A percentile compares a stretch with the other conserved stretches of the same genome.
phyloP scores from a whole-genome alignment of 2,888 invertebrate genomes.

The Rhaphigaster nebulosa region DNA sequence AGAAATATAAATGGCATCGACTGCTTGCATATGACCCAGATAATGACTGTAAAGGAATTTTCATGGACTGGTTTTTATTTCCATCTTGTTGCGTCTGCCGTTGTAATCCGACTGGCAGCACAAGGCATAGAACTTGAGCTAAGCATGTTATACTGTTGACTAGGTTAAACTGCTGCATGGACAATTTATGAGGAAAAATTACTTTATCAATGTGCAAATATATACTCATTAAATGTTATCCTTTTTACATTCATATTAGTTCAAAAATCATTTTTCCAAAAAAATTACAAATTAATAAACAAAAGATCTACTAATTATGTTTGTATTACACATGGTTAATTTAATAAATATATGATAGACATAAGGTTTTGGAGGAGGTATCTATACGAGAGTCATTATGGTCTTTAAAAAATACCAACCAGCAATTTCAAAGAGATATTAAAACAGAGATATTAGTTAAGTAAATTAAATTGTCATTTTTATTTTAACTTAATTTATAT shows the following conservation, averaged over 20 bases:
- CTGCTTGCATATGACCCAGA: slow-evolving; percentile 91
- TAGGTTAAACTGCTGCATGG: slow-evolving; percentile 23
- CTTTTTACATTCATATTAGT: not conserved
- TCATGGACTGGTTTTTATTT: slow-evolving; percentile 95
- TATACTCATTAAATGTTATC: not conserved
- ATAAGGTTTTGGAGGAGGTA: not conserved
- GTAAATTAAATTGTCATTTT: too few relatives aligned
- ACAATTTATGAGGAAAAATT: not conserved
- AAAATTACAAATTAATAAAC: not conserved
- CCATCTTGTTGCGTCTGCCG: slow-evolving; percentile 93
- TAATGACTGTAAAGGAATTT: slow-evolving; percentile 93
- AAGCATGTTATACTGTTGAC: slow-evolving; percentile 56
- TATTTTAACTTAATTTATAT: too few relatives aligned
- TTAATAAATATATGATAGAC: not conserved
- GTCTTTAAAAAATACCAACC: not conserved
- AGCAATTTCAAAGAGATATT: not conserved
- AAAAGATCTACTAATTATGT: not conserved
- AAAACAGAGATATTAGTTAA: too few relatives aligned
- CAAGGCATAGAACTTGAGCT: slow-evolving; percentile 45
- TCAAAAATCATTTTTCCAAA: not conserved
- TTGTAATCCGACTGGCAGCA: slow-evolving; percentile 68
- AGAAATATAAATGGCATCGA: slow-evolving; percentile 90
- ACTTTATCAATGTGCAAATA: not conserved
- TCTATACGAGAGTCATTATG: not conserved
- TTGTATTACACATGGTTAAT: not conserved